These are phyloP conservation scores for Copidosoma floridanum DNA, from an alignment of 1,140 invertebrate species.

Conservation along the genomic window DNA sequence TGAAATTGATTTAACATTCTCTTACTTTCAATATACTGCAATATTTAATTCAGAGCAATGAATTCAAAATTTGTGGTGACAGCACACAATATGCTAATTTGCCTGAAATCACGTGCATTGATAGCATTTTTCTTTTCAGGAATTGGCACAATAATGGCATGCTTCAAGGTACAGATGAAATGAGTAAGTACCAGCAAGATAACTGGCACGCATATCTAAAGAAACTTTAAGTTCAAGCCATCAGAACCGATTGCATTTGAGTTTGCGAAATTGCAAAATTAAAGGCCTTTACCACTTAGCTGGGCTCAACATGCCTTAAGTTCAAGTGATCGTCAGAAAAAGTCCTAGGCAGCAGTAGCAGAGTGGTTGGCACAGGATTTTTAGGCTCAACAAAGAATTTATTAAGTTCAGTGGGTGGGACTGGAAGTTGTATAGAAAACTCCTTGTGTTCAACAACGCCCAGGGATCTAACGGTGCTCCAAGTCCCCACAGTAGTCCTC, in stretches of 20 bases:
- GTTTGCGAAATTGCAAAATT: neutral
- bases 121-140: neutral
- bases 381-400: no score
- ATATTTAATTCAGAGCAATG: neutral
- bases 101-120: neutral
- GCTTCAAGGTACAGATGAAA: neutral
- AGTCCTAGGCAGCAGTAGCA: no score
- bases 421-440: no score
- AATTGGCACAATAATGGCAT: neutral
- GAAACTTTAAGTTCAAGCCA: neutral
- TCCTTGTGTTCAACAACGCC: no score
- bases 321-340: neutral
- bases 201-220: neutral
- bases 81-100: slow-evolving; percentile 4
- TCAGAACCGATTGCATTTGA: neutral
- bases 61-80: slow-evolving; percentile 4
- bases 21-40: neutral
- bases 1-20: slow-evolving; percentile 22
- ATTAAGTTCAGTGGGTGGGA: no score
- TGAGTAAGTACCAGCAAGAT: neutral
- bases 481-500: no score
- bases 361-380: no score
- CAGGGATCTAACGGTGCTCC: no score
- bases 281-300: neutral
- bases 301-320: neutral